Evolutionary conservation across 2,797 vertebrate genomes (phyloP).

Genomic region (Notamacropus eugenii): DNA sequence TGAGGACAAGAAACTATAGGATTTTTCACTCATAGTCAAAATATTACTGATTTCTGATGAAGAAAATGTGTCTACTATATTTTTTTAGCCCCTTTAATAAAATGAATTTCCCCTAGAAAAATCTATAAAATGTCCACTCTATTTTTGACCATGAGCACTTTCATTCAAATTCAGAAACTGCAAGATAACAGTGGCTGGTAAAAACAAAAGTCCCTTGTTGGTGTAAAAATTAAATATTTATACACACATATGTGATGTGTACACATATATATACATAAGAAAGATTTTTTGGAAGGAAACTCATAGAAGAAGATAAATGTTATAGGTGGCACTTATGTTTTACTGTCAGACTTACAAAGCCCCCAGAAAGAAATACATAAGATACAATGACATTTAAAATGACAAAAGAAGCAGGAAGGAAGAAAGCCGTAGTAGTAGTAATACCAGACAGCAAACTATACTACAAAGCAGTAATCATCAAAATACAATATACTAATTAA

Average conservation of each 20-base stretch:
- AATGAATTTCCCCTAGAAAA: not conserved
- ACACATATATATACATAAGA: too few species aligned
- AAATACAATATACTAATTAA: not conserved
- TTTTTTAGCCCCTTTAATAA: conserved; percentile 19
- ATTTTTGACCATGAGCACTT: conserved; percentile 31
- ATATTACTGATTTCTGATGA: conserved; percentile 27
- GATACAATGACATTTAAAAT: not conserved
- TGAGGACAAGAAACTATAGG: not conserved
- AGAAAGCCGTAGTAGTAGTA: too few species aligned
- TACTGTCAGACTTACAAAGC: too few species aligned
- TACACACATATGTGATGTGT: too few species aligned
- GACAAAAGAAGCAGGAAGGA: too few species aligned
- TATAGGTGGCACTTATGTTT: too few species aligned
- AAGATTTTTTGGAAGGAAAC: too few species aligned
- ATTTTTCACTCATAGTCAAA: conserved; percentile 27
- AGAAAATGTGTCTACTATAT: conserved; percentile 26
- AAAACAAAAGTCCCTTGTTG: too few species aligned
- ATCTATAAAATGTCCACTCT: conserved; percentile 9
- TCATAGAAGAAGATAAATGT: too few species aligned
- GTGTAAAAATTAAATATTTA: too few species aligned
- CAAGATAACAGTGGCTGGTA: conserved; percentile 14
- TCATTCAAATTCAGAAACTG: conserved; percentile 38
- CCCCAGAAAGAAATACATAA: not conserved
- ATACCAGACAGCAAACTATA: not conserved
- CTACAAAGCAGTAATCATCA: not conserved